A percentile compares a stretch with the other conserved stretches of the same genome.
phyloP scores from a whole-genome alignment of 2,888 invertebrate species.

The Argyresthia goedartella region DNA sequence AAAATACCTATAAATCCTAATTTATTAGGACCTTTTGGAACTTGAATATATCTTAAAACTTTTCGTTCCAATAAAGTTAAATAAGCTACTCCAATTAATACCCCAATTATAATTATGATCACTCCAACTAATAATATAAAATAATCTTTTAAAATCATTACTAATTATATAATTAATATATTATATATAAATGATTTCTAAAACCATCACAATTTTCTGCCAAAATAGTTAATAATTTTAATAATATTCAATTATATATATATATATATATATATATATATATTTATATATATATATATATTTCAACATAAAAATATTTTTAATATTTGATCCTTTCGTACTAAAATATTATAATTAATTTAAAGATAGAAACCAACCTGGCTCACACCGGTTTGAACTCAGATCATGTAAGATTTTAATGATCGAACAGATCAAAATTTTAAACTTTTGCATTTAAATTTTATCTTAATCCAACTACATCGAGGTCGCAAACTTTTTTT shows the following conservation, averaged over 20 bases:
- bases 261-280: too few species aligned
- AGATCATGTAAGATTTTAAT: slow-evolving; percentile 89
- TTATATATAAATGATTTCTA: slow-evolving; percentile 75
- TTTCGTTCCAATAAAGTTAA: slow-evolving; percentile 80
- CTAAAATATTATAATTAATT: slow-evolving; percentile 71
- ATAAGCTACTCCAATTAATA: slow-evolving; percentile 77
- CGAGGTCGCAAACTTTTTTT: slow-evolving; percentile 86
- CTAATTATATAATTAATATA: slow-evolving; percentile 66
- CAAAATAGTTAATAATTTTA: slow-evolving; percentile 60
- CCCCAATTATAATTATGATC: slow-evolving; percentile 69
- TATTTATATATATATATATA: too few species aligned
- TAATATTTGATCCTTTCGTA: slow-evolving; percentile 83
- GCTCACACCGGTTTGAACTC: slow-evolving; percentile 89
- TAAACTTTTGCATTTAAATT: slow-evolving; percentile 76
- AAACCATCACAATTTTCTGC: slow-evolving; percentile 79
- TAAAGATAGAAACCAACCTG: slow-evolving; percentile 90
- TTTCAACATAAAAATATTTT: slow-evolving; percentile 66
- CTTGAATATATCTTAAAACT: slow-evolving; percentile 78
- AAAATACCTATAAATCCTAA: slow-evolving; percentile 73
- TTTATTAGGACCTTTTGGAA: slow-evolving; percentile 82
- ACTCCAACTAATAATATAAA: slow-evolving; percentile 44
- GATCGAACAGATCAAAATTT: slow-evolving; percentile 84
- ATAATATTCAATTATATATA: slow-evolving; percentile 20
- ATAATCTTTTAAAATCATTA: slow-evolving; percentile 61
- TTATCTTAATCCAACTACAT: slow-evolving; percentile 89